These are phyloP conservation scores for Mobula hypostoma DNA, from an alignment of 2,113 vertebrate genomes.

Conservation along the genomic window DNA sequence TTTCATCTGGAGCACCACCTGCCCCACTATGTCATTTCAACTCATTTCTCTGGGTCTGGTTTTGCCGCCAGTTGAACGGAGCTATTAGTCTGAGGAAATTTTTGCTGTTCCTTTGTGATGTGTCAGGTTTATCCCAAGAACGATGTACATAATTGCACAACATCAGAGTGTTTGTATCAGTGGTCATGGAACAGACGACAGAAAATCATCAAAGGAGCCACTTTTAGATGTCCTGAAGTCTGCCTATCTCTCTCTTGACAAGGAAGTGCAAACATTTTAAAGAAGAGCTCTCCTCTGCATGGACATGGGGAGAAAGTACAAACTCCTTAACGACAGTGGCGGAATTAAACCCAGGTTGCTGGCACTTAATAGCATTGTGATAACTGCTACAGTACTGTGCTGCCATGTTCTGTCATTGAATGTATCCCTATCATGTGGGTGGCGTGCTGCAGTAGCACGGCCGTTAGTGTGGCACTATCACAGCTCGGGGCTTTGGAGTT, in stretches of 20 bases:
- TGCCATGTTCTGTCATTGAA: no score
- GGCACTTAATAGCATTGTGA: no score
- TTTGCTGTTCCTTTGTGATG: constrained; percentile 1
- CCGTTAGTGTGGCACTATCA: no score
- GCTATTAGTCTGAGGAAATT: background rate
- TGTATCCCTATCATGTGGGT: no score
- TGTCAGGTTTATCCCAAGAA: background rate
- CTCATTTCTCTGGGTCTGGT: background rate
- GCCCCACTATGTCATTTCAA: no score
- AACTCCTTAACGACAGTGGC: no score
- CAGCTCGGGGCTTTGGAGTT: no score
- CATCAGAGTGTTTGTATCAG: background rate
- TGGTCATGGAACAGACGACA: background rate
- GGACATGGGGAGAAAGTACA: no score
- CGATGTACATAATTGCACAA: background rate
- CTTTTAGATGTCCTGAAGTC: background rate
- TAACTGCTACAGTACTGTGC: no score
- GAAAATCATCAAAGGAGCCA: background rate
- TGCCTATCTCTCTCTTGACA: background rate
- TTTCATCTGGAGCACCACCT: background rate
- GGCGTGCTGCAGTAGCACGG: no score
- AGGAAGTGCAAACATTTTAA: background rate
- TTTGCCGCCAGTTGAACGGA: background rate
- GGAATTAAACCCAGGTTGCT: no score
- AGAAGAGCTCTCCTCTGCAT: background rate